Evolutionary conservation across 2,888 invertebrate genomes (phyloP).

Genomic region (Noctua pronuba): DNA sequence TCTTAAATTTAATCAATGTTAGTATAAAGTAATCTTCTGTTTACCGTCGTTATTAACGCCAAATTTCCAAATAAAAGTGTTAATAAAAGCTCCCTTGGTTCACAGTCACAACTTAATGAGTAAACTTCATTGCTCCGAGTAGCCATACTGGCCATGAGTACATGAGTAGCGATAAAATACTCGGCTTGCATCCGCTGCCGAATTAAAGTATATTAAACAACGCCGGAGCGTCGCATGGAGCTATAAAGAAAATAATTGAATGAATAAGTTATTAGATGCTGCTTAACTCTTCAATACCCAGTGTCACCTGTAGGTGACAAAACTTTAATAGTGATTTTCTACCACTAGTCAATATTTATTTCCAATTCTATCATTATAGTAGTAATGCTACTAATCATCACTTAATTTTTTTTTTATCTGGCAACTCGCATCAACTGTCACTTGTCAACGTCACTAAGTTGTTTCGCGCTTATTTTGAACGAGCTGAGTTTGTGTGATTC

Average conservation of each 20-base stretch:
- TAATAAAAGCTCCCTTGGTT: slow-evolving; percentile 34
- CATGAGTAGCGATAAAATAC: slow-evolving; percentile 39
- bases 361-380: too few relatives aligned
- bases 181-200: slow-evolving; percentile 18
- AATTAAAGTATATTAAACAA: slow-evolving; percentile 36
- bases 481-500: too few relatives aligned
- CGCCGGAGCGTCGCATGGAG: background rate
- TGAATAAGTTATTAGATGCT: slow-evolving; percentile 44
- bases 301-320: too few relatives aligned
- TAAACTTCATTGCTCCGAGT: slow-evolving; percentile 39
- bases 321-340: too few relatives aligned
- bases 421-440: too few relatives aligned
- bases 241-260: slow-evolving; percentile 48
- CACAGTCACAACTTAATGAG: slow-evolving; percentile 51
- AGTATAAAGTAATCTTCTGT: slow-evolving; percentile 4
- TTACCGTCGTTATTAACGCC: slow-evolving; percentile 12
- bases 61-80: slow-evolving; percentile 44
- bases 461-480: too few relatives aligned
- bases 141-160: slow-evolving; percentile 28
- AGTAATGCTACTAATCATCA: too few relatives aligned
- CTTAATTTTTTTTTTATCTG: too few relatives aligned
- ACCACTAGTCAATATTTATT: too few relatives aligned
- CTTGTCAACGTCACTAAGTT: too few relatives aligned
- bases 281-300: too few relatives aligned
- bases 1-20: background rate